Percentiles rank a stretch among this genome's conserved stretches.
Evolutionary conservation across 2,113 vertebrate species (phyloP).

Genomic region (Siphamia tubifer): DNA sequence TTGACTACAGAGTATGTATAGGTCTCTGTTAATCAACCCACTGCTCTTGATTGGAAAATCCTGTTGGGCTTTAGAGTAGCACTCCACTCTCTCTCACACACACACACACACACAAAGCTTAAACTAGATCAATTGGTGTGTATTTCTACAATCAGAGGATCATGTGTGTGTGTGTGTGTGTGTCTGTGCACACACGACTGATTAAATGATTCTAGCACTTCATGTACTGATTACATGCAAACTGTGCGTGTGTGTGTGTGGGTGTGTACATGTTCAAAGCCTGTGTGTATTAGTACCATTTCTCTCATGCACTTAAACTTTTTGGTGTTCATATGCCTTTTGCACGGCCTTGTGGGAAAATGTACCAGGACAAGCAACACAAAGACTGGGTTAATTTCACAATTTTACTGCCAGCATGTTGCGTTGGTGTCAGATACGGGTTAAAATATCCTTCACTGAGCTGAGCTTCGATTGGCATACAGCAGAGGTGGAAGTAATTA

Average conservation of each 20-base stretch:
- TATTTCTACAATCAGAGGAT: conserved; percentile 11
- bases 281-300: conserved; percentile 5
- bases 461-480: too few species aligned
- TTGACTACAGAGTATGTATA: conserved; percentile 2
- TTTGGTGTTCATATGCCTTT: conserved; percentile 32
- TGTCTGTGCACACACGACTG: conserved; percentile 8
- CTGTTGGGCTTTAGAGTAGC: conserved; percentile 62
- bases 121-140: conserved; percentile 43
- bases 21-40: conserved; percentile 63
- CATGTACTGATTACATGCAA: conserved; percentile 2
- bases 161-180: not conserved
- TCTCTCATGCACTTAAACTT: not conserved
- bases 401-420: conserved; percentile 34
- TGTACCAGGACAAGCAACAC: conserved; percentile 9
- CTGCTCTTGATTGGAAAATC: conserved; percentile 74
- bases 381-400: conserved; percentile 33
- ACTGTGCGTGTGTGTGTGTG: not conserved
- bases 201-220: conserved; percentile 17
- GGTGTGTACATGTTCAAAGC: not conserved
- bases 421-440: conserved; percentile 10
- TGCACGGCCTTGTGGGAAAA: conserved; percentile 39
- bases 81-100: conserved; percentile 3
- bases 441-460: too few species aligned
- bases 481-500: too few species aligned
- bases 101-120: not conserved